Conservation (phyloP, 2,888 invertebrate genomes). For the Nymphalis polychloros region DNA sequence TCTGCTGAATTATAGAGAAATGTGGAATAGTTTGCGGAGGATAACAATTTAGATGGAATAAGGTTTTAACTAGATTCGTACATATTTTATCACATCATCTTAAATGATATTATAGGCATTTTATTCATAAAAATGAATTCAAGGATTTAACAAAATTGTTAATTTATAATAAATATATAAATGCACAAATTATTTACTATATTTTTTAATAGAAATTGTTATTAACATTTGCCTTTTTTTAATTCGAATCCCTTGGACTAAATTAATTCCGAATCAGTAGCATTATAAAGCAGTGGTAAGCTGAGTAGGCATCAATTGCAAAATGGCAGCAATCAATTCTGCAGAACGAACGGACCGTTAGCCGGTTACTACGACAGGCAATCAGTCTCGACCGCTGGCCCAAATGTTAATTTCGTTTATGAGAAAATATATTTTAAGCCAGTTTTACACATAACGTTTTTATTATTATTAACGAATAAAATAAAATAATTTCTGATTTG, state of each 20-base stretch:
- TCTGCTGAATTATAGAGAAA: conserved; percentile 17
- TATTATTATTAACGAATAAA: too few relatives aligned
- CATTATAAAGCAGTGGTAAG: conserved; percentile 35
- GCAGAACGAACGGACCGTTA: conserved; percentile 30
- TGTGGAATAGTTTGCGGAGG: not conserved
- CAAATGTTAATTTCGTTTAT: conserved; percentile 22
- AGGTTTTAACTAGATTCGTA: not conserved
- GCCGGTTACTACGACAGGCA: conserved; percentile 28
- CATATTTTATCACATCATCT: not conserved
- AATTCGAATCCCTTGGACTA: conserved; percentile 1
- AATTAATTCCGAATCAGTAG: conserved; percentile 24
- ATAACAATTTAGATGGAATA: not conserved
- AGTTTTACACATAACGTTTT: not conserved
- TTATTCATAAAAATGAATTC: not conserved
- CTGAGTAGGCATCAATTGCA: conserved; percentile 41
- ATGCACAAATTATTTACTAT: not conserved
- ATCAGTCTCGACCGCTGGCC: conserved; percentile 33
- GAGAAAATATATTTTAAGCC: not conserved
- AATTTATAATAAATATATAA: not conserved
- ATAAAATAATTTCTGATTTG: too few relatives aligned
- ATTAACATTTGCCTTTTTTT: not conserved
- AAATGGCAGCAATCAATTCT: conserved; percentile 49
- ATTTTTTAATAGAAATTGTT: not conserved
- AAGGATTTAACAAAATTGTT: not conserved
- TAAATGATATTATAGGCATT: not conserved